Evolutionary conservation across 2,888 invertebrate species (phyloP), one percentile per base, ranked within the genome.

Genomic region (Ischnus inquisitorius): DNA sequence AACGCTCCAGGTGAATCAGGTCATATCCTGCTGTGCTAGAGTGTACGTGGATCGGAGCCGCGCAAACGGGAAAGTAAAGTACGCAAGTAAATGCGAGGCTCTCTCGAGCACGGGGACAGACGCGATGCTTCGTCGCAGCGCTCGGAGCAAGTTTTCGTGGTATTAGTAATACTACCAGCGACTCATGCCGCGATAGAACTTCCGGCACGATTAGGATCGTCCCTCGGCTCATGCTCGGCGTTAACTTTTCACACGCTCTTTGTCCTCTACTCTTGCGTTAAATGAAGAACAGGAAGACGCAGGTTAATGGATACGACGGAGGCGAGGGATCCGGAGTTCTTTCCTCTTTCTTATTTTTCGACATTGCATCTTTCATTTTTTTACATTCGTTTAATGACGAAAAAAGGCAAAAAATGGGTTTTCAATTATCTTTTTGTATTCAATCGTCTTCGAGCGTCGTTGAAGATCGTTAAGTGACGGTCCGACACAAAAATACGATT

Each of bases 131-230:
- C 62, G 62, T 16, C 5, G 16, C 54, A 54, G 4, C 54, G 10
- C 19, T 8, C 16, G 5, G 5, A 54, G 54, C 54, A 16, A 54
- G 64, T 57, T 22, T 16, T 48, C 39, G 71, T 41, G 51, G 51
- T 28, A 60, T 19, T 72, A 39, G 64, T 39, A 60, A 25, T 39
- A 64, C 12, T 67, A 19, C 51, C 65, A 34, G 19, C 54, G 54
- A 41, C 54, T 46, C 62, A 64, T n/a, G 19, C 60, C 60, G 41
- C 60, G 79, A 83, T 83, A 76, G 72, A 72, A 76, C 83, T 83
- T 83, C 83, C 83, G 83, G 79, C 79, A 83, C 83, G 83, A 79
- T 83, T 83, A 83, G 46, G 43, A 83, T 79, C 83, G 51, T 72
- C 16, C 19, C 14, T 14, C 51, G 51, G 43, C 72, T 57, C 51